Evolutionary conservation across 2,888 invertebrate species (phyloP).

Genomic region (Cantharis flavilabris): DNA sequence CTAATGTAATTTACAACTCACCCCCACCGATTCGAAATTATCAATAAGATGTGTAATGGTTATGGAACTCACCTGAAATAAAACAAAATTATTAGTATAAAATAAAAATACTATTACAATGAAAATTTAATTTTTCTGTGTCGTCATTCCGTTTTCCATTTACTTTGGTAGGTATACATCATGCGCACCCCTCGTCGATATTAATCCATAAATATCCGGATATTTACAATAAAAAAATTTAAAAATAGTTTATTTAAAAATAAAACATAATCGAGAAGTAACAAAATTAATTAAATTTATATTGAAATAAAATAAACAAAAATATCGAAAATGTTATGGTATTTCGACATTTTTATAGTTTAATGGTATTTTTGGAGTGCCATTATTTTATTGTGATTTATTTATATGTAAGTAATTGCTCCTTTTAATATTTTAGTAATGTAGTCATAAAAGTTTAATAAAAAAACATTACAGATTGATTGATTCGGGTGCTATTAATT

Average conservation of each 20-base stretch:
- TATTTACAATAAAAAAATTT: too few relatives aligned
- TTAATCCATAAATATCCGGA: too few relatives aligned
- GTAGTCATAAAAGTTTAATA: neutral
- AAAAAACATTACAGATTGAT: neutral
- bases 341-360: neutral
- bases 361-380: neutral
- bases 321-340: neutral
- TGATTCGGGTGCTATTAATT: neutral
- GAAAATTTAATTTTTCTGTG: too few relatives aligned
- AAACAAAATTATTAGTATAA: neutral
- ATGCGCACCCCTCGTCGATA: too few relatives aligned
- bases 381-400: neutral
- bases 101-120: neutral
- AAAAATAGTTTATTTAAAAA: too few relatives aligned
- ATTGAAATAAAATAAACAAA: neutral
- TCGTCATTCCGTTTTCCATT: too few relatives aligned
- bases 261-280: too few relatives aligned
- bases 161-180: too few relatives aligned
- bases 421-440: neutral
- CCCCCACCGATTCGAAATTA: neutral
- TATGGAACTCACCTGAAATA: constrained; percentile 8
- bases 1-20: neutral
- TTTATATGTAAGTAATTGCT: neutral
- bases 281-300: too few relatives aligned
- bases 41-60: neutral